Percentiles rank a stretch among this genome's conserved stretches.
Evolutionary conservation across 2,113 vertebrate species (phyloP).

Genomic region (Rhea pennata): DNA sequence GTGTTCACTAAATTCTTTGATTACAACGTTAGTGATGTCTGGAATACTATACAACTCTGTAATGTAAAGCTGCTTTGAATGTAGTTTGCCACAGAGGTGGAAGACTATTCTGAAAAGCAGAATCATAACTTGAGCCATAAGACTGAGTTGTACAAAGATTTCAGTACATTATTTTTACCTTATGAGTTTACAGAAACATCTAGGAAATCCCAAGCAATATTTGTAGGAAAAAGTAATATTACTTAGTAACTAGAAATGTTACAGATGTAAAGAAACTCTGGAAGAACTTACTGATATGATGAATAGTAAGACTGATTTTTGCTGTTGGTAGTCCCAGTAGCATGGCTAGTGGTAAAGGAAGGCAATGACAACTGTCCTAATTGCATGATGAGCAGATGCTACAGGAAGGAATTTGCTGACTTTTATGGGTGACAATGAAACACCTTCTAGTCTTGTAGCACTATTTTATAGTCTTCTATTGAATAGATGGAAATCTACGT

Average conservation of each 20-base stretch:
- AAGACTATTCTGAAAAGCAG: neutral
- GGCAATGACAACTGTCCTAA: neutral
- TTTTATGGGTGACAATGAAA: neutral
- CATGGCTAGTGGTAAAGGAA: neutral
- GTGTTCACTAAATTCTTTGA: neutral
- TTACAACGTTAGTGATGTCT: neutral
- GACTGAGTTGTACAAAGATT: neutral
- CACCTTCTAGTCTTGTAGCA: neutral
- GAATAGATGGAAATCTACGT: neutral
- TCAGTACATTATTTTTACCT: neutral
- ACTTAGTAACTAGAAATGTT: neutral
- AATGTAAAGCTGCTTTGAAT: neutral
- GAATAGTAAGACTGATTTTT: neutral
- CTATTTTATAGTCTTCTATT: neutral
- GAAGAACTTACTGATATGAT: neutral
- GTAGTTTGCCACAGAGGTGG: neutral
- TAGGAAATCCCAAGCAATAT: neutral
- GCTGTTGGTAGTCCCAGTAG: neutral
- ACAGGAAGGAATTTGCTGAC: neutral
- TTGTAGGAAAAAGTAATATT: neutral
- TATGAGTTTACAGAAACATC: neutral
- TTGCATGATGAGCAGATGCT: neutral
- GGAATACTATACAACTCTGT: neutral
- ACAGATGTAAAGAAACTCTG: neutral
- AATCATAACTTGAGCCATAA: neutral